These are phyloP conservation scores for Acrocyrtus sp. DNA, from an alignment of 2,888 invertebrate species.

Conservation along the genomic window DNA sequence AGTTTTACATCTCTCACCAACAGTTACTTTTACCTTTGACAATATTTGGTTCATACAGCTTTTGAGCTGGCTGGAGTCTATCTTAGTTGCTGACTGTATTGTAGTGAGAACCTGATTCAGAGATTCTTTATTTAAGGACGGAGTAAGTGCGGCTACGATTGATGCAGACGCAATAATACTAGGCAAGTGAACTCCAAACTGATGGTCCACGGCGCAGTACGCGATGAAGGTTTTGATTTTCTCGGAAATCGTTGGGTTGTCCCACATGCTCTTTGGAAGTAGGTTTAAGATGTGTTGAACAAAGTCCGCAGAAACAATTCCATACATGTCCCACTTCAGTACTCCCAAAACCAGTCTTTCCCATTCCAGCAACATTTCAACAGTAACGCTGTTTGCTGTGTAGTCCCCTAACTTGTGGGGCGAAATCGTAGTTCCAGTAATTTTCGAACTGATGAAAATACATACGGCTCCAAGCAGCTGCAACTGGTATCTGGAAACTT, in stretches of 20 bases:
- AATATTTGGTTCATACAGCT: conserved; percentile 20
- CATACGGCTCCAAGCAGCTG: conserved; percentile 93
- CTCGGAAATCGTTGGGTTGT: conserved; percentile 13
- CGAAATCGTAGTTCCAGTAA: conserved; percentile 86
- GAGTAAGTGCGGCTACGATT: conserved; percentile 78
- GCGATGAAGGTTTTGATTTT: conserved; percentile 31
- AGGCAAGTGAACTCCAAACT: conserved; percentile 87
- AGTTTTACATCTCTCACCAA: conserved; percentile 6
- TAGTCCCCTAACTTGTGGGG: conserved; percentile 88
- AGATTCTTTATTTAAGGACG: not conserved
- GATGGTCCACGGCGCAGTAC: conserved; percentile 73
- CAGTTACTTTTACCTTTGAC: conserved; percentile 15
- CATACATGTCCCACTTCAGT: conserved; percentile 38
- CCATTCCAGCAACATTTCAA: conserved; percentile 80
- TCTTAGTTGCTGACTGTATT: conserved; percentile 15
- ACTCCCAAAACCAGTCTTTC: conserved; percentile 19
- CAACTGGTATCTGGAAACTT: conserved; percentile 85
- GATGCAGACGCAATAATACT: conserved; percentile 91
- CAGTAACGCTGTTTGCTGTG: conserved; percentile 91
- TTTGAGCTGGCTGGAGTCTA: conserved; percentile 12
- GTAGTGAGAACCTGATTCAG: conserved; percentile 18
- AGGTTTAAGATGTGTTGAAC: conserved; percentile 35
- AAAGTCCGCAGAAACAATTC: conserved; percentile 31
- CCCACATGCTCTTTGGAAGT: conserved; percentile 17
- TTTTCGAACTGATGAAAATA: conserved; percentile 90